Base-by-base conservation (phyloP, 35 echinoderm and acorn worm genomes). In the Apostichopus parvimensis region DNA sequence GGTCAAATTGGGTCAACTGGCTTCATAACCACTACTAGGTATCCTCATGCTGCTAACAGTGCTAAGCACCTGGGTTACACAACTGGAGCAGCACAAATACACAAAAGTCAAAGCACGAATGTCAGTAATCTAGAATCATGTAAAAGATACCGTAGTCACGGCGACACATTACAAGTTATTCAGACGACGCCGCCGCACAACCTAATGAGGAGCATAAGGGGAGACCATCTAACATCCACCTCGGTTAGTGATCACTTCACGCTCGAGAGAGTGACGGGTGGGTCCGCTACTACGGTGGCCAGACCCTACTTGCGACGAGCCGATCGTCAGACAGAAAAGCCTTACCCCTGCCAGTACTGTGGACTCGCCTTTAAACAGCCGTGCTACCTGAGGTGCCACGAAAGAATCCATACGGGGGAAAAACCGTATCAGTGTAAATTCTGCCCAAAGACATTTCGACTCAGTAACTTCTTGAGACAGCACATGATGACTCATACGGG, bases 401-500 rank as follows among this genome's bases (percentile, higher is more conserved):
- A 77, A 9, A 6, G 88, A n/a, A 90, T 76, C 18, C 70, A 77
- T 68, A 90, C 65, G 22, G 88, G 73, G 9, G 88, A 77, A 4
- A 73, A 53, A 77, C 68, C 73, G 0, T 77, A 90, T 9, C 17
- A 76, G 23, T 90, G 88, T 45, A 57, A 77, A 90, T 90, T 18
- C n/a, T 90, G 88, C 53, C 18, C 22, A 10, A 90, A 90, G 53
- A 83, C 56, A 57, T 92, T 18, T 9, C 59, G 15, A 15, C 25
- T 45, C 12, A 61, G 23, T 22, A 65, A 77, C 17, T 68, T 23
- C 57, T 59, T 82, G 10, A 10, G 59, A 20, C 57, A 53, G 13
- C 79, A 82, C 26, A 56, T 28, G 79, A 82, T 65, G 53, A 59
- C 78, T 82, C 90, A 54, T 70, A 92, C 77, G 15, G 82, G 64